phyloP scores from a whole-genome alignment of 2,888 invertebrate genomes.

The Hyposoter dolosus region DNA sequence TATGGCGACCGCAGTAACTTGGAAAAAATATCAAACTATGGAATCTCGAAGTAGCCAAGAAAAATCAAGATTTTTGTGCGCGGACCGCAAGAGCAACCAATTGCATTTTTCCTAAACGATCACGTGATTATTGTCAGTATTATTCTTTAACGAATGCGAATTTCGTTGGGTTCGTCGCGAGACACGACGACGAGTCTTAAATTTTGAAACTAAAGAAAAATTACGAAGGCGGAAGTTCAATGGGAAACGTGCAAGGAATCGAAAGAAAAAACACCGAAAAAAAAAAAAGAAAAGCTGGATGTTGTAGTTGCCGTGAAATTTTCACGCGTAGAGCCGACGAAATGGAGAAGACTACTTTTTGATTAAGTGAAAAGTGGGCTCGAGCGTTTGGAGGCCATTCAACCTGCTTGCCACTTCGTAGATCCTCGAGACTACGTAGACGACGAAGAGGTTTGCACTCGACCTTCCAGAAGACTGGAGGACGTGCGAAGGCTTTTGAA shows the following conservation, averaged over 20 bases:
- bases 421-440: slow-evolving; percentile 75
- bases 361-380: slow-evolving; percentile 34
- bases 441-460: slow-evolving; percentile 75
- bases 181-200: neutral
- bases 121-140: neutral
- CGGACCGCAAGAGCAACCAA: neutral
- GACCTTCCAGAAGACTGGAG: slow-evolving; percentile 75
- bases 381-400: slow-evolving; percentile 69
- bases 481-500: slow-evolving; percentile 70
- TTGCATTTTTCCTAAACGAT: neutral
- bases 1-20: too few species aligned
- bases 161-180: neutral
- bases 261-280: neutral
- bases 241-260: neutral
- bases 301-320: neutral
- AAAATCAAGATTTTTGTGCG: neutral
- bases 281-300: neutral
- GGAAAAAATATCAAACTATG: neutral
- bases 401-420: slow-evolving; percentile 71
- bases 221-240: neutral
- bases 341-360: slow-evolving; percentile 21
- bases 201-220: too few species aligned
- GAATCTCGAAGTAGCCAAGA: neutral
- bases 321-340: neutral
- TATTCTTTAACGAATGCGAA: neutral